These are phyloP conservation scores for Philopedon plagiatum DNA, from an alignment of 2,888 invertebrate species.

Conservation along the genomic window DNA sequence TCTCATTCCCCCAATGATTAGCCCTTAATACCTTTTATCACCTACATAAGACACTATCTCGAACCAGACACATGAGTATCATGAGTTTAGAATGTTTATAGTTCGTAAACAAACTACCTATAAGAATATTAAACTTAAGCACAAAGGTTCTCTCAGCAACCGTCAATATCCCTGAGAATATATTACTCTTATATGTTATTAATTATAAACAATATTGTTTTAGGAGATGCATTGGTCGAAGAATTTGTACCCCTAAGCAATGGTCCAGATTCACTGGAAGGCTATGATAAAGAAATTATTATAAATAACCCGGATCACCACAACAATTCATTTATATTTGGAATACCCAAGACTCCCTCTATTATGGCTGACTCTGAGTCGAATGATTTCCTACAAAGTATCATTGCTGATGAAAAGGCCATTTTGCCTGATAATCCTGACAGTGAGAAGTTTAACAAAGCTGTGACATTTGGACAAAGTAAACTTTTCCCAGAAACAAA, in stretches of 20 bases:
- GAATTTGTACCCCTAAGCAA: conserved; percentile 52
- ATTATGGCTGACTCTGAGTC: conserved; percentile 50
- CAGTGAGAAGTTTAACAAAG: conserved; percentile 17
- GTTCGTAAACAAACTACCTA: too few species aligned
- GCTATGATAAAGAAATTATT: conserved; percentile 37
- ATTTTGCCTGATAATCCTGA: conserved; percentile 35
- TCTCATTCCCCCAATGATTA: not conserved
- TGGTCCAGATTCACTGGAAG: conserved; percentile 48
- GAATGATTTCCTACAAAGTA: conserved; percentile 49
- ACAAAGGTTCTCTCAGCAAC: not conserved
- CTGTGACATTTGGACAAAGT: conserved; percentile 48
- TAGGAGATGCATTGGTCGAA: conserved; percentile 50
- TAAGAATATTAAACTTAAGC: too few species aligned
- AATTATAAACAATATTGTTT: conserved; percentile 37
- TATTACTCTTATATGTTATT: not conserved
- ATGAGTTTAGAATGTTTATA: too few species aligned
- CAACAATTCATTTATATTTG: conserved; percentile 49
- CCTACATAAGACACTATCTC: too few species aligned
- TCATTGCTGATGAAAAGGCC: conserved; percentile 36
- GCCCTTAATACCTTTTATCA: not conserved
- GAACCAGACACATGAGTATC: too few species aligned
- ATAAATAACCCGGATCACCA: conserved; percentile 38
- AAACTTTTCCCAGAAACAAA: conserved; percentile 48
- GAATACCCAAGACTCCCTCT: conserved; percentile 51
- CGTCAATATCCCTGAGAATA: not conserved